These are phyloP conservation scores for Ceratina australensis DNA, from an alignment of 1,140 invertebrate genomes.

Conservation along the genomic window DNA sequence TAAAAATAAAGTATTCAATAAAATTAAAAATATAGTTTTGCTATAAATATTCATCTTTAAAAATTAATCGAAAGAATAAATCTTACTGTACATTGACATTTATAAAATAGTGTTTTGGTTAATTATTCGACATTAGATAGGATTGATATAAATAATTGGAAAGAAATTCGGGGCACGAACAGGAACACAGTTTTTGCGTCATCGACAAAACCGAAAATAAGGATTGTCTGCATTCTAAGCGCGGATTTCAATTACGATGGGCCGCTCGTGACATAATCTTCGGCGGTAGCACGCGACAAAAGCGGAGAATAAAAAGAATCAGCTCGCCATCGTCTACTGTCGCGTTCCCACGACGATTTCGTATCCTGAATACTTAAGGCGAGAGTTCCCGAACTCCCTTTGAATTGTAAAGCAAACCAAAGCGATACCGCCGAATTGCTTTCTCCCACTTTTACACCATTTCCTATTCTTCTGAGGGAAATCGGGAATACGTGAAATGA, in stretches of 20 bases:
- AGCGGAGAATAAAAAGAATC: neutral
- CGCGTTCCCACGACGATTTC: constrained; percentile 50
- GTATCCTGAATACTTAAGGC: constrained; percentile 62
- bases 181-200: neutral
- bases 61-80: neutral
- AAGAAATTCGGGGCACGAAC: neutral
- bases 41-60: neutral
- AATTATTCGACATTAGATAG: too few relatives aligned
- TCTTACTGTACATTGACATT: too few relatives aligned
- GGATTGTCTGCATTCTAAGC: constrained; percentile 34
- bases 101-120: too few relatives aligned
- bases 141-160: too few relatives aligned
- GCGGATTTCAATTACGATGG: constrained; percentile 42
- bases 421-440: constrained; percentile 52
- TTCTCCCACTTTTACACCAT: neutral
- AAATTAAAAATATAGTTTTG: too few relatives aligned
- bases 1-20: too few relatives aligned
- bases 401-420: constrained; percentile 64
- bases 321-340: constrained; percentile 39
- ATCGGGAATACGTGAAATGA: neutral
- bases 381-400: constrained; percentile 55
- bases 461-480: neutral
- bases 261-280: constrained; percentile 36
- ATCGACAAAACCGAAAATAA: too few relatives aligned
- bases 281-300: neutral